phyloP scores from a whole-genome alignment of 2,113 vertebrate genomes.

The Ammospiza caudacuta region DNA sequence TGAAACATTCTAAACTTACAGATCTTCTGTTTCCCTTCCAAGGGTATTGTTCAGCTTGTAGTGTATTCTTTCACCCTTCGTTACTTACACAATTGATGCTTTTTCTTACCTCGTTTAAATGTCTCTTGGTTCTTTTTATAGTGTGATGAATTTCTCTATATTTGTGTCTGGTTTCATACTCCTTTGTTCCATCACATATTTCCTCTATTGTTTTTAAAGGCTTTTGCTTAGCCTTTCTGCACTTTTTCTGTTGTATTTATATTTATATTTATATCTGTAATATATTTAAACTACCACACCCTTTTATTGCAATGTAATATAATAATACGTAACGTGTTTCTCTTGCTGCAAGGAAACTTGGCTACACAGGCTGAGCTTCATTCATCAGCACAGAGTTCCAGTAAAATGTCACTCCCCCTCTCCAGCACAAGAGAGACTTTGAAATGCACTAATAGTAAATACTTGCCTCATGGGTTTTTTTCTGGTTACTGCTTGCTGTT shows the following conservation, averaged over 20 bases:
- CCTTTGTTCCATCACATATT: conserved; percentile 27
- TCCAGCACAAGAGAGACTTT: not conserved
- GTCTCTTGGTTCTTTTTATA: conserved; percentile 35
- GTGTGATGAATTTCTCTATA: conserved; percentile 40
- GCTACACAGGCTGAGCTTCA: not conserved
- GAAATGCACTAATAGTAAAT: not conserved
- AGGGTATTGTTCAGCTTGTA: not conserved
- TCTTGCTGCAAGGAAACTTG: not conserved
- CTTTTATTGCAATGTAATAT: conserved; percentile 21
- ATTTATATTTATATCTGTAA: conserved; percentile 21
- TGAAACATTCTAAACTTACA: not conserved
- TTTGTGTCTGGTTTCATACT: conserved; percentile 37
- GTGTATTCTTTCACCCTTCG: not conserved
- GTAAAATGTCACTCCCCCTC: not conserved
- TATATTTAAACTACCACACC: conserved; percentile 37
- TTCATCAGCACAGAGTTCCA: not conserved
- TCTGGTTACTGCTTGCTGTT: not conserved
- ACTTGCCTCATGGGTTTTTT: not conserved
- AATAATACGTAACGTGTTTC: not conserved
- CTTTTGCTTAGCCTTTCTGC: conserved; percentile 8
- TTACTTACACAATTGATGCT: conserved; percentile 33
- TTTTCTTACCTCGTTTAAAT: conserved; percentile 39
- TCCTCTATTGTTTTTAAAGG: not conserved
- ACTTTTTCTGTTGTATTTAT: conserved; percentile 37
- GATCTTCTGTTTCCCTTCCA: conserved; percentile 14